Base-by-base conservation (phyloP, 2,113 vertebrate genomes). In the Burhinus bistriatus region DNA sequence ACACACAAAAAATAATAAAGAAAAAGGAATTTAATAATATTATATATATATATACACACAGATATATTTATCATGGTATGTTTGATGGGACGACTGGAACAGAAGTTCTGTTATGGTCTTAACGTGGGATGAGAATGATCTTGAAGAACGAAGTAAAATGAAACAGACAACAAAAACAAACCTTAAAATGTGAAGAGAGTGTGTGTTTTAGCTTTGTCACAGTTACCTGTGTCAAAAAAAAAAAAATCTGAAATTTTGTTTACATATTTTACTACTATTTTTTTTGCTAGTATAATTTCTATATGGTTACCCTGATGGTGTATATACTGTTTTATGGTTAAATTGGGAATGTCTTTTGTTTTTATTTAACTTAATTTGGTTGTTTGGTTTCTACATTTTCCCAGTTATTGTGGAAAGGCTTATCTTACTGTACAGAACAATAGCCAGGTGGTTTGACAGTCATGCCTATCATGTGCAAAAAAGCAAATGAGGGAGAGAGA, bases 191-290 rank as follows among this genome's bases (percentile, higher is more conserved):
- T 99, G 99, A 98, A 99, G 97, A 95, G 93, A 98, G 98, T 97
- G 98, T 98, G 98, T 98, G 99, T 98, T 99, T 98, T 98, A 98
- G 98, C 98, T 99, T 99, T 98, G 99, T 99, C 99, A 99, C 99
- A 99, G 99, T 99, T 98, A 98, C 96, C 99, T 99, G 98, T 99
- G 98, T 99, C 98, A 99, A 99, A 98, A 98, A 93, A 98, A 95
- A 97, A 93, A 93, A 96, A 94, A 89, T 81, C 96, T 96, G 97
- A 98, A 97, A 98, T 98, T 98, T 98, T 99, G 99, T 99, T 99
- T 99, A 99, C 99, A 99, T 99, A 99, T 99, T 99, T 99, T 99
- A 98, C 97, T 99, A 98, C 98, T 98, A 58, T 98, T 97, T 98
- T 98, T 98, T 98, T 98, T 99, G 98, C 98, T 98, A 98, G 98